A percentile compares a stretch with the other conserved stretches of the same genome.
These are phyloP conservation scores for Leptobrachium leishanense DNA, from an alignment of 2,113 vertebrate species.

Conservation along the genomic window DNA sequence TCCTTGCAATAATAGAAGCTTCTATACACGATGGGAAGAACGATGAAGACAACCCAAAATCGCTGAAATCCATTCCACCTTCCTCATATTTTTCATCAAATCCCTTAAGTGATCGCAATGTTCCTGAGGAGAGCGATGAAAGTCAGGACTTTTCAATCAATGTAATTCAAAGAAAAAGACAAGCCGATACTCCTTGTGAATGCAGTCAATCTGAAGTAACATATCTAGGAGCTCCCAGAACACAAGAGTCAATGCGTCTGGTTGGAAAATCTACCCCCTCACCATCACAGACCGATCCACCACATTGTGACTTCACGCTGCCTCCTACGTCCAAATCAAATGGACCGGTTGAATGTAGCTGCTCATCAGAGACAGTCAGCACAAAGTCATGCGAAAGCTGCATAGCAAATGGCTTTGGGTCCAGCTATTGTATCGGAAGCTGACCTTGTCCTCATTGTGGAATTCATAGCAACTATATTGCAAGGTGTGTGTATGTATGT, in stretches of 20 bases:
- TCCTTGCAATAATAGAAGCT: constrained; percentile 56
- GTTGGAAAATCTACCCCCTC: background rate
- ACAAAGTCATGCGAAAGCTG: constrained; percentile 55
- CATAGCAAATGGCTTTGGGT: constrained; percentile 52
- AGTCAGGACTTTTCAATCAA: constrained; percentile 41
- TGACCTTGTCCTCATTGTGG: background rate
- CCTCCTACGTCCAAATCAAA: constrained; percentile 51
- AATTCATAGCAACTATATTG: too few species aligned
- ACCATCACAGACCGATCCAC: background rate
- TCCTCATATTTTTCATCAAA: constrained; percentile 23
- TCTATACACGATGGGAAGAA: constrained; percentile 53
- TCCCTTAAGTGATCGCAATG: constrained; percentile 38
- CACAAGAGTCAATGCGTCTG: background rate
- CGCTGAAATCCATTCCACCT: constrained; percentile 55
- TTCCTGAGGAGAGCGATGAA: constrained; percentile 67
- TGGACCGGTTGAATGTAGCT: constrained; percentile 59
- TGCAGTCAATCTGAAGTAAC: constrained; percentile 69
- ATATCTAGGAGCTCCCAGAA: constrained; percentile 54
- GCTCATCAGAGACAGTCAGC: constrained; percentile 28
- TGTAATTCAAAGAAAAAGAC: background rate
- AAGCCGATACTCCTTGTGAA: constrained; percentile 53
- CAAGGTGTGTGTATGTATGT: too few species aligned
- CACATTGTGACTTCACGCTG: background rate
- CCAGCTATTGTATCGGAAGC: background rate
- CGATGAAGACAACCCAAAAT: constrained; percentile 58